A percentile compares a stretch with the other conserved stretches of the same genome.
Evolutionary conservation across 2,113 vertebrate species (phyloP).

Genomic region (Nerophis ophidion): DNA sequence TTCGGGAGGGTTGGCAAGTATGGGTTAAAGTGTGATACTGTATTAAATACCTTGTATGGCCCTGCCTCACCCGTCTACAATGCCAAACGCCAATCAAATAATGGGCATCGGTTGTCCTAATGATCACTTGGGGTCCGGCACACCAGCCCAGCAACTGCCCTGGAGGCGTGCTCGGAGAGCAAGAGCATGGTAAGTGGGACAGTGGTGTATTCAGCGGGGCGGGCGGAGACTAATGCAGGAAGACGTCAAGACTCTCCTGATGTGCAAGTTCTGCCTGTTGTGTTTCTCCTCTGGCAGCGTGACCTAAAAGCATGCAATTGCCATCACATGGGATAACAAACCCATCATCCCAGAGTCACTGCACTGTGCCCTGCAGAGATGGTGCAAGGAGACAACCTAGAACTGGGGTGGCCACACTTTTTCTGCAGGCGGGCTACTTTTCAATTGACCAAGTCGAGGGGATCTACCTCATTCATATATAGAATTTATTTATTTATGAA

Average conservation of each 20-base stretch:
- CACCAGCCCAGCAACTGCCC: slow-evolving; percentile 36
- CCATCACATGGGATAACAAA: slow-evolving; percentile 58
- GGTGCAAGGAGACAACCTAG: slow-evolving; percentile 9
- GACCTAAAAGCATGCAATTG: slow-evolving; percentile 46
- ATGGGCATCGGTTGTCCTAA: background rate
- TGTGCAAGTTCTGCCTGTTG: slow-evolving; percentile 52
- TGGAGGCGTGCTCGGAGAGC: slow-evolving; percentile 27
- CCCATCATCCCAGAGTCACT: slow-evolving; percentile 64
- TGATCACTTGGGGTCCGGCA: slow-evolving; percentile 8
- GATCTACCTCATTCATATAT: too few relatives aligned
- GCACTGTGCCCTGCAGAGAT: slow-evolving; percentile 43
- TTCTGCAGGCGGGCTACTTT: too few relatives aligned
- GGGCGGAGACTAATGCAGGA: slow-evolving; percentile 40
- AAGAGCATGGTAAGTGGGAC: slow-evolving; percentile 27
- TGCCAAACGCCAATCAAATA: slow-evolving; percentile 4
- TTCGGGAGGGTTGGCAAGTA: too few relatives aligned
- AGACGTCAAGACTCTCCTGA: slow-evolving; percentile 60
- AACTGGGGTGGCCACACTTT: too few relatives aligned
- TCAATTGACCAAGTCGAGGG: too few relatives aligned
- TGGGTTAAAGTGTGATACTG: too few relatives aligned
- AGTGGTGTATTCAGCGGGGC: slow-evolving; percentile 47
- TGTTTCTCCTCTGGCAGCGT: slow-evolving; percentile 43
- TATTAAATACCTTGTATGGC: too few relatives aligned
- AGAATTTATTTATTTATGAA: too few relatives aligned
- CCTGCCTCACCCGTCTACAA: too few relatives aligned